phyloP scores from a whole-genome alignment of 2,113 vertebrate genomes.

The Diglossa brunneiventris region DNA sequence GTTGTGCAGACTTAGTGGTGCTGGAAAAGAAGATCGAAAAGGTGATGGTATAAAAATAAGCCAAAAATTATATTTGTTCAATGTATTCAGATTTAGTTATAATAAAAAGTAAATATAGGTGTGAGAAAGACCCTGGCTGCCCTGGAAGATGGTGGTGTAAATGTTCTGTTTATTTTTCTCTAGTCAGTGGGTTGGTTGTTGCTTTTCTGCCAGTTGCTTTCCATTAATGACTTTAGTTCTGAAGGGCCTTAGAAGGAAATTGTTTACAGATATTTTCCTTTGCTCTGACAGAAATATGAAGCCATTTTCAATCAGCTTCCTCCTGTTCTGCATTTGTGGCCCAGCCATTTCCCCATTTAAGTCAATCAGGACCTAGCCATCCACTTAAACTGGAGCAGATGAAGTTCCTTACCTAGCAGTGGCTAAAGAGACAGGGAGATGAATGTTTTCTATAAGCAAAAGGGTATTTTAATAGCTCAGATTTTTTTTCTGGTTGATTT shows the following conservation, averaged over 20 bases:
- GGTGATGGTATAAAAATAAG: not conserved
- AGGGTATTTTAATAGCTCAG: not conserved
- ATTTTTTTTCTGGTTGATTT: not conserved
- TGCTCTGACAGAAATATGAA: conserved; percentile 51
- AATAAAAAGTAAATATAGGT: not conserved
- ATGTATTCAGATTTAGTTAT: not conserved
- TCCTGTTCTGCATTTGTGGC: conserved; percentile 8
- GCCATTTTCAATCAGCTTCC: conserved; percentile 47
- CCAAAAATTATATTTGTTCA: not conserved
- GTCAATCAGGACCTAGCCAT: conserved; percentile 19
- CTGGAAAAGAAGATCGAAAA: not conserved
- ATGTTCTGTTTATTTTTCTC: not conserved
- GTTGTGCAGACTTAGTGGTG: not conserved
- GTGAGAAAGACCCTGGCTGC: not conserved
- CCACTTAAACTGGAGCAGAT: conserved; percentile 38
- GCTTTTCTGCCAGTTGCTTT: conserved; percentile 52
- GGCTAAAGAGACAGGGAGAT: not conserved
- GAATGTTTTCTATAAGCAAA: conserved; percentile 1
- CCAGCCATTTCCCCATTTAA: not conserved
- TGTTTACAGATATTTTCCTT: conserved; percentile 63
- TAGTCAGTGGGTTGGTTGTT: not conserved
- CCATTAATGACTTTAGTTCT: conserved; percentile 37
- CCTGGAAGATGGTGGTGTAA: not conserved
- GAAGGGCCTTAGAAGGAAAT: conserved; percentile 46
- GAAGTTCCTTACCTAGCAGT: conserved; percentile 25